phyloP scores from a whole-genome alignment of 2,797 vertebrate genomes.

The Epinephelus coioides region DNA sequence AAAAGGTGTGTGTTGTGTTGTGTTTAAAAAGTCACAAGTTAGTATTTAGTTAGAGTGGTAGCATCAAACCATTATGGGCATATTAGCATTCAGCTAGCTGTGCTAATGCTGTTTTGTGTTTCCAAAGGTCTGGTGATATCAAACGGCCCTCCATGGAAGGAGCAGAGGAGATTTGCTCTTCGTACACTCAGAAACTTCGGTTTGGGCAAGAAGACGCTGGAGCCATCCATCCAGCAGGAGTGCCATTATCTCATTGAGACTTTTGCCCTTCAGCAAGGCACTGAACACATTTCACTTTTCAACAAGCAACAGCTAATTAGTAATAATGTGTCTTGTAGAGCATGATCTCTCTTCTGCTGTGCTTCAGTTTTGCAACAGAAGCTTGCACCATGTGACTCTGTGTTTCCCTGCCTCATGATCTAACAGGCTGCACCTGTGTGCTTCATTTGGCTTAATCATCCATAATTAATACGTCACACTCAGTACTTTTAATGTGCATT shows the following conservation, averaged over 20 bases:
- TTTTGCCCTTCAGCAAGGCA: conserved; percentile 68
- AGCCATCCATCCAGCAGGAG: conserved; percentile 77
- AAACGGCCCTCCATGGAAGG: conserved; percentile 73
- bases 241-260: conserved; percentile 70
- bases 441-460: neutral
- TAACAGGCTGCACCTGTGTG: neutral
- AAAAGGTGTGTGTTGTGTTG: no score
- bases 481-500: neutral
- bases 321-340: no score
- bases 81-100: neutral
- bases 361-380: no score
- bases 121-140: conserved; percentile 69
- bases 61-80: neutral
- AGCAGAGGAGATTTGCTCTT: conserved; percentile 81
- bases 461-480: neutral
- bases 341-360: no score
- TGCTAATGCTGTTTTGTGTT: conserved; percentile 13
- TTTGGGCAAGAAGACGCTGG: conserved; percentile 73
- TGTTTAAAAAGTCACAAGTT: no score
- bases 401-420: no score
- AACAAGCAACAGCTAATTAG: neutral
- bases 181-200: conserved; percentile 80
- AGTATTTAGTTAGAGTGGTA: no score
- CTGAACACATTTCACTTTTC: neutral
- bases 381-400: no score